Base-by-base conservation (phyloP, 2,797 vertebrate species). In the Microctenopoma steveboyesi region DNA sequence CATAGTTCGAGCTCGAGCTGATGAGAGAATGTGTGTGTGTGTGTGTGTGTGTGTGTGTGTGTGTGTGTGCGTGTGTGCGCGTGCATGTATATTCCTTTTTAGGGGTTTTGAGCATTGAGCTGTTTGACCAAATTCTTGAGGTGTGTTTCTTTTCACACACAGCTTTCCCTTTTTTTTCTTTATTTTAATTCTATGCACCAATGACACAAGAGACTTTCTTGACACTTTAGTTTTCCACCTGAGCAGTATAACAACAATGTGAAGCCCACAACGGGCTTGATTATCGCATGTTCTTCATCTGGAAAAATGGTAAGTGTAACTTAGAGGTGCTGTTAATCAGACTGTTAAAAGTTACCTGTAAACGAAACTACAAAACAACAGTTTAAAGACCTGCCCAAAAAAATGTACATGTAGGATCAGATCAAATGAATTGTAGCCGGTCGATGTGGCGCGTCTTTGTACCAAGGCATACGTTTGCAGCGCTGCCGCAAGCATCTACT, bases 41-140 rank as follows among this genome's bases (percentile, higher is more conserved):
- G 45, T 37, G 12, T 55, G 62, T 65, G 51, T 15, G 58, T 57
- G 22, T 22, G 22, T 22, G 22, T 22, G 22, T 22, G 22, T 22
- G 22, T 22, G 22, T 2, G 22, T 22, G 18, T 18, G 18, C 18
- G 18, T 18, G 18, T 18, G 18, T 18, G 18, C 18, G 18, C 18
- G 18, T 18, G 18, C 18, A 18, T 18, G 18, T 18, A 18, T 60
- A 9, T 62, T 63, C 59, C 13, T 15, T 51, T 52, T 16, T 51
- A 30, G 63, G 62, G 72, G 71, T 76, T 76, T 74, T 80, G 54
- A 74, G 83, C 72, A 42, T 86, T 84, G 80, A 89, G 89, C 88
- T 90, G 84, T 73, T 81, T 39, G 78, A 91, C 90, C 90, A 92
- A 92, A 92, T 86, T 79, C 60, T 78, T 72, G 46, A 79, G 71